Base-by-base conservation (phyloP, 2,797 vertebrate species). In the Chromobotia macracanthus region DNA sequence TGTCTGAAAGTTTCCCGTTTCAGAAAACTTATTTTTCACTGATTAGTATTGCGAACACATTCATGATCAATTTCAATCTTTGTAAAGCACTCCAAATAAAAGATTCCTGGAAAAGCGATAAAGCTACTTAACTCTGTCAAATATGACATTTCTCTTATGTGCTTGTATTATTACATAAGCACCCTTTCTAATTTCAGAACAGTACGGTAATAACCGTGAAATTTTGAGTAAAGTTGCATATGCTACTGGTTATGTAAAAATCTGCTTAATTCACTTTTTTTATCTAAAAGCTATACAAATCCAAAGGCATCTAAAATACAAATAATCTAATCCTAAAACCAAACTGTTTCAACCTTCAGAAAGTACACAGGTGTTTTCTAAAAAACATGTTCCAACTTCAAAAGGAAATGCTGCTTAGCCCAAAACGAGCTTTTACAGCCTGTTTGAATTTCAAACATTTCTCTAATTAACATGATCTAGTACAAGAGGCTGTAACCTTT, bases 391-490 rank as follows among this genome's bases (percentile, higher is more conserved):
- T 75, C 3, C 0, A 46, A 41, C 23, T 61, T 79, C 28, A 77
- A 70, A 72, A 38, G 28, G 16, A 28, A 66, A 60, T 3, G 3
- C 46, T 77, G 18, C 31, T 44, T 41, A 72, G 2, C 8, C 18
- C 56, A 41, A 23, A 58, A 58, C 53, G 56, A 44, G 73, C 16
- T n/a, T 31, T 13, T 31, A 5, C 41, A 50, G 55, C 23, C 21
- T 50, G 41, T 74, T 68, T 70, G 60, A 71, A 38, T 73, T 73
- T 50, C 51, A 64, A 53, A n/a, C 31, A 70, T 73, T 84, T 55
- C 63, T 71, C 70, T 77, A 81, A 84, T 83, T 77, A 78, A 75
- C 44, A 55, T 75, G 13, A 80, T 65, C 68, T 75, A n/a, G 16
- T 81, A 76, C 72, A 64, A 79, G 72, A 67, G 23, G 78, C 67